A percentile compares a stretch with the other conserved stretches of the same genome.
These are phyloP conservation scores for Pollenia labialis DNA, from an alignment of 2,888 invertebrate species.

Conservation along the genomic window DNA sequence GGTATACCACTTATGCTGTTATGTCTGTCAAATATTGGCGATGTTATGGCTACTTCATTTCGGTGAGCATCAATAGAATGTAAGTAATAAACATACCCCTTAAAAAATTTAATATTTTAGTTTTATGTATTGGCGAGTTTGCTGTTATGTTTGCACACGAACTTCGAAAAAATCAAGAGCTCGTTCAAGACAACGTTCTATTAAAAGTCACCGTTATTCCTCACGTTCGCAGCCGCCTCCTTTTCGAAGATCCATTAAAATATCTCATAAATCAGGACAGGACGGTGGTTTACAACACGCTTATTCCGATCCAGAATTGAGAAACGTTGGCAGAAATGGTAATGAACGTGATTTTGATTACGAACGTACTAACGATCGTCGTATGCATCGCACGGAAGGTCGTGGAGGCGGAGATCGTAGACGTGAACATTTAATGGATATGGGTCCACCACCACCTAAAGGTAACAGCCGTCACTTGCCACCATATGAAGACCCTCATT, in stretches of 20 bases:
- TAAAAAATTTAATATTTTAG: constrained; percentile 82
- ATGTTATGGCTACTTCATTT: constrained; percentile 97
- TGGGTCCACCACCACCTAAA: constrained; percentile 34
- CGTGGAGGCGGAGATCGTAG: constrained; percentile 74
- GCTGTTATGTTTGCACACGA: constrained; percentile 94
- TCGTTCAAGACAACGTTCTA: constrained; percentile 78
- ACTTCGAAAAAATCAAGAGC: constrained; percentile 86
- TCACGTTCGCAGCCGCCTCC: constrained; percentile 84
- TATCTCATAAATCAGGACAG: constrained; percentile 87
- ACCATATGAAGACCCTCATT: constrained; percentile 76
- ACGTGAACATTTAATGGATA: constrained; percentile 61
- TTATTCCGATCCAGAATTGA: constrained; percentile 89
- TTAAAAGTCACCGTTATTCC: constrained; percentile 77
- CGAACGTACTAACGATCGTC: constrained; percentile 73
- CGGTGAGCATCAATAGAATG: constrained; percentile 84
- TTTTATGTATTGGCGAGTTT: constrained; percentile 96
- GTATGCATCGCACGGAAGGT: constrained; percentile 64
- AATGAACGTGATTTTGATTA: constrained; percentile 79
- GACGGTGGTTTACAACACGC: constrained; percentile 87
- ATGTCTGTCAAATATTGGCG: constrained; percentile 96
- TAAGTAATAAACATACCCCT: neutral
- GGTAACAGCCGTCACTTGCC: constrained; percentile 73
- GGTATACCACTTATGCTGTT: constrained; percentile 98
- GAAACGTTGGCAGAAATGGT: constrained; percentile 77
- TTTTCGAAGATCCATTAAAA: constrained; percentile 86